Evolutionary conservation across 2,113 vertebrate species (phyloP).

Genomic region (Perca fluviatilis): DNA sequence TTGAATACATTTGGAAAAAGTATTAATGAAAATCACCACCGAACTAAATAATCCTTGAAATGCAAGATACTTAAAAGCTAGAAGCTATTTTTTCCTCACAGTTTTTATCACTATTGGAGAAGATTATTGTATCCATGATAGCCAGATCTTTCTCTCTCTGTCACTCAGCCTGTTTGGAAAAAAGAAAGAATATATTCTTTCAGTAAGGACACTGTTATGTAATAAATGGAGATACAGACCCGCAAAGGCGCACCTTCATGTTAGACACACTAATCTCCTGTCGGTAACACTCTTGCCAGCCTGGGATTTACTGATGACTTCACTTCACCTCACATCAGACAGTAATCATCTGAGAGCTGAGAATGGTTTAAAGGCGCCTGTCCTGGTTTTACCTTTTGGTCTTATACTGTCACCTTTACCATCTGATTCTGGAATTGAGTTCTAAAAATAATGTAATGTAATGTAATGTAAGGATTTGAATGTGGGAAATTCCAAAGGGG

Average conservation of each 20-base stretch:
- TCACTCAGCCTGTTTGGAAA: not conserved
- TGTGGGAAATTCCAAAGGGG: not conserved
- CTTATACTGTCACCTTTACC: not conserved
- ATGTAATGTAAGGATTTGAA: not conserved
- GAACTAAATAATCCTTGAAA: not conserved
- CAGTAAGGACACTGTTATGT: not conserved
- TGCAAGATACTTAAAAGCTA: not conserved
- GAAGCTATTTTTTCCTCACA: too few species aligned
- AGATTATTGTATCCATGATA: not conserved
- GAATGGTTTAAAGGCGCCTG: not conserved
- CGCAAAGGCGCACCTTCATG: not conserved
- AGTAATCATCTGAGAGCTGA: conserved; percentile 9
- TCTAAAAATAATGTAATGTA: not conserved
- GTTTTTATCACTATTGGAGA: not conserved
- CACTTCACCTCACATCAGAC: conserved; percentile 13
- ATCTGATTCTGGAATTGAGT: not conserved
- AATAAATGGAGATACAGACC: conserved; percentile 9
- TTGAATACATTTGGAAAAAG: not conserved
- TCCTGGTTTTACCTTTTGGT: not conserved
- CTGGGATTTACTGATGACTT: conserved; percentile 5
- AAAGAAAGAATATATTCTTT: not conserved
- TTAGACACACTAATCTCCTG: conserved; percentile 25
- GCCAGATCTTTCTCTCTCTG: not conserved
- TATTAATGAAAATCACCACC: not conserved
- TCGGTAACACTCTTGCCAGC: conserved; percentile 10